Percentiles rank a stretch among this genome's conserved stretches.
These are phyloP conservation scores for Geodia barretti DNA, from an alignment of 37 sponge, comb jelly and placozoan species.

Conservation along the genomic window DNA sequence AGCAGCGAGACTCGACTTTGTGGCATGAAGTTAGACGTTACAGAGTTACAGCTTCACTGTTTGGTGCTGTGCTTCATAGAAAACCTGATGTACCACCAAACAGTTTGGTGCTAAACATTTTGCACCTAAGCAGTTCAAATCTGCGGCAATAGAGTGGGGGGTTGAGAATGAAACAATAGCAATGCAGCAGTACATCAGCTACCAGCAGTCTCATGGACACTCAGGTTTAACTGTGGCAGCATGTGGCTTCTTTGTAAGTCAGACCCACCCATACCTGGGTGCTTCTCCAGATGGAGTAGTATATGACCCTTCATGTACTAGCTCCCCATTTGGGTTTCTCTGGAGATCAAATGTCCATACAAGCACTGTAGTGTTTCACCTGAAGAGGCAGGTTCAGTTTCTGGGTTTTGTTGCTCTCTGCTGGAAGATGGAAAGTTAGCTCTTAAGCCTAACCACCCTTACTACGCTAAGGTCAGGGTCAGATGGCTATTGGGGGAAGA, in stretches of 20 bases:
- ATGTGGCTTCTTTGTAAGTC: conserved; percentile 43
- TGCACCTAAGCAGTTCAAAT: conserved; percentile 43
- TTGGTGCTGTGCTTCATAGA: conserved; percentile 37
- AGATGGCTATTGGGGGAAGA: conserved; percentile 42
- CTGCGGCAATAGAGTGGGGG: conserved; percentile 40
- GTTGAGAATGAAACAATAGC: conserved; percentile 30
- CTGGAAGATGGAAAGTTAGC: not conserved
- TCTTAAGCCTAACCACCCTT: conserved; percentile 8
- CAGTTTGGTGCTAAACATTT: conserved; percentile 34
- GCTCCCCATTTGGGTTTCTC: conserved; percentile 50
- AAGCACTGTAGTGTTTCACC: not conserved
- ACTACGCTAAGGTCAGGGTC: conserved; percentile 55
- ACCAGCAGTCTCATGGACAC: conserved; percentile 44
- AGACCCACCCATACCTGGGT: conserved; percentile 40
- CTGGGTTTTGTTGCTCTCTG: conserved; percentile 19
- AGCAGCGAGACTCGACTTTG: conserved; percentile 33
- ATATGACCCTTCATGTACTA: conserved; percentile 43
- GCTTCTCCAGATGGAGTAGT: conserved; percentile 68
- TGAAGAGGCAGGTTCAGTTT: conserved; percentile 2
- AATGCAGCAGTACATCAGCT: conserved; percentile 12
- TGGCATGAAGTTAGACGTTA: conserved; percentile 43
- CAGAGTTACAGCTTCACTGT: conserved; percentile 46
- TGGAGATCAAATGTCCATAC: conserved; percentile 40
- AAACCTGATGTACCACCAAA: conserved; percentile 36
- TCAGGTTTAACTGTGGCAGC: conserved; percentile 27